These are phyloP conservation scores for Stenotaenia linearis DNA, from an alignment of 2,888 invertebrate species.

Conservation along the genomic window DNA sequence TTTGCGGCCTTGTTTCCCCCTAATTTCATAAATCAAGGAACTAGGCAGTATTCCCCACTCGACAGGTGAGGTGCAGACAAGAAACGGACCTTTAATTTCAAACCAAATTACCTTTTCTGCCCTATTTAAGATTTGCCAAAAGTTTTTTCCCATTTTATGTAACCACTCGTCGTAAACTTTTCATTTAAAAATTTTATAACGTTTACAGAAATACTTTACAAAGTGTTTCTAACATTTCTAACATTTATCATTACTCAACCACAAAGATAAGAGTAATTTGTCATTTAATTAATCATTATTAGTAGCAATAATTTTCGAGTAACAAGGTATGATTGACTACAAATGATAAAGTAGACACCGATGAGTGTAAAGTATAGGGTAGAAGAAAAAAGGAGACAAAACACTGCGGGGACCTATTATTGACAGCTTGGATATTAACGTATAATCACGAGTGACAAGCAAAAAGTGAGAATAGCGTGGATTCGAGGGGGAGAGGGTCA, in stretches of 20 bases:
- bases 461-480: not conserved
- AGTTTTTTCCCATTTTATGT: not conserved
- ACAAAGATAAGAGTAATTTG: not conserved
- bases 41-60: not conserved
- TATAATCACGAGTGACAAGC: conserved; percentile 2
- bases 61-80: conserved; percentile 1
- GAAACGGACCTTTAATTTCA: not conserved
- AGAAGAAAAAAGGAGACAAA: not conserved
- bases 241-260: not conserved
- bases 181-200: not conserved
- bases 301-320: not conserved
- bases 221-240: too few relatives aligned
- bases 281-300: not conserved
- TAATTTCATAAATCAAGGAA: conserved; percentile 15
- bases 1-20: conserved; percentile 2
- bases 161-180: too few relatives aligned
- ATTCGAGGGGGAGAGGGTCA: not conserved
- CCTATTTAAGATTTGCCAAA: not conserved
- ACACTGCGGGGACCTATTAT: not conserved
- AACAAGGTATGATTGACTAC: not conserved
- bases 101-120: not conserved
- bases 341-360: not conserved
- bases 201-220: not conserved
- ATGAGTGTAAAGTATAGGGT: not conserved
- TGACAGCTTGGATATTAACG: not conserved